Evolutionary conservation across 2,113 vertebrate genomes (phyloP).

Genomic region (Cyanoderma ruficeps): DNA sequence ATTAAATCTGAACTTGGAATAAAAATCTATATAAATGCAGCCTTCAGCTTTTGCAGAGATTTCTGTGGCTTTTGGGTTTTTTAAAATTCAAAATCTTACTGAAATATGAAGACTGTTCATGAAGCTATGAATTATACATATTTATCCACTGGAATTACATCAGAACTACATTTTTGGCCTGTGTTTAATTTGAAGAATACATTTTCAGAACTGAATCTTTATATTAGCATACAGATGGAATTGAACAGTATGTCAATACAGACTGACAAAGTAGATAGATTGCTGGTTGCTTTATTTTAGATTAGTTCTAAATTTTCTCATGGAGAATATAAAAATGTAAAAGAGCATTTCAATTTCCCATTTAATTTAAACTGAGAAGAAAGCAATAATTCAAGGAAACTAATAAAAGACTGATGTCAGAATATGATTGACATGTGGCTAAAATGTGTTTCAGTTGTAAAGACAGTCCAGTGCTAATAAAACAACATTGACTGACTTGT

Average conservation of each 20-base stretch:
- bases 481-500: slow-evolving; percentile 37
- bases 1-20: neutral
- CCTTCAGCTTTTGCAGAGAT: neutral
- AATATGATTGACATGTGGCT: slow-evolving; percentile 61
- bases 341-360: slow-evolving; percentile 71
- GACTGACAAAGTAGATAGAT: slow-evolving; percentile 71
- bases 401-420: slow-evolving; percentile 55
- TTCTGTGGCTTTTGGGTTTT: neutral
- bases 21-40: neutral
- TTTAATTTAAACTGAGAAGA: slow-evolving; percentile 68
- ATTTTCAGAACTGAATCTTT: slow-evolving; percentile 61
- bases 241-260: slow-evolving; percentile 69
- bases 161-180: slow-evolving; percentile 49
- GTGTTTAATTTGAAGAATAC: slow-evolving; percentile 58
- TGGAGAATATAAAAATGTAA: slow-evolving; percentile 65
- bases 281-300: slow-evolving; percentile 60
- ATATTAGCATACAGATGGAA: slow-evolving; percentile 77
- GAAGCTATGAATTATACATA: slow-evolving; percentile 22
- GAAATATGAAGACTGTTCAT: neutral
- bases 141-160: slow-evolving; percentile 56
- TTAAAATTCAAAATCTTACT: neutral
- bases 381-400: slow-evolving; percentile 69
- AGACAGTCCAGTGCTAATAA: slow-evolving; percentile 44
- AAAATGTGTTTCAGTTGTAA: slow-evolving; percentile 58
- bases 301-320: slow-evolving; percentile 66